Conservation (phyloP, 2,888 invertebrate genomes). For the Arenicola marina region DNA sequence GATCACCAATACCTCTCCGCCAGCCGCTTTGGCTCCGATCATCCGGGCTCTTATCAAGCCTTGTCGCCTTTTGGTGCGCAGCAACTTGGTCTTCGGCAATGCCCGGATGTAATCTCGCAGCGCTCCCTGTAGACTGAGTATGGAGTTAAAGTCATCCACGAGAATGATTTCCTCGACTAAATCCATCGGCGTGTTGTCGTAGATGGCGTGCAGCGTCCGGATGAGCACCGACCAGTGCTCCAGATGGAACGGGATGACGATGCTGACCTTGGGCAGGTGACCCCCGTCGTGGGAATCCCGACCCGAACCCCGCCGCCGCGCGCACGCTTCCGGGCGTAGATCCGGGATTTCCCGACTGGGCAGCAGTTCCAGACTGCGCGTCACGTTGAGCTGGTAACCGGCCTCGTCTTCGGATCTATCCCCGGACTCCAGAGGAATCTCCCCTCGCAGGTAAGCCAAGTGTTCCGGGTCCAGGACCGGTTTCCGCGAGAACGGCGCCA, state of each 20-base stretch:
- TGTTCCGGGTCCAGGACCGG: no score
- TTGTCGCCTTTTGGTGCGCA: constrained; percentile 33
- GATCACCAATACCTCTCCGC: constrained; percentile 33
- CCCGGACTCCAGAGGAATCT: no score
- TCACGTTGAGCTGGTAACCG: not conserved
- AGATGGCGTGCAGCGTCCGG: constrained; percentile 23
- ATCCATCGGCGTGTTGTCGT: constrained; percentile 11
- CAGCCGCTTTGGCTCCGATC: constrained; percentile 32
- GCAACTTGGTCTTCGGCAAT: constrained; percentile 23
- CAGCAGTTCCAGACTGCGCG: not conserved
- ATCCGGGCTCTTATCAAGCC: constrained; percentile 38
- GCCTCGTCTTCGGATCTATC: not conserved
- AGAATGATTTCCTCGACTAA: constrained; percentile 27
- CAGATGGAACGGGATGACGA: constrained; percentile 33
- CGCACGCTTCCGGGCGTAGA: constrained; percentile 19
- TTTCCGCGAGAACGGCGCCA: no score
- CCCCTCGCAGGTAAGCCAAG: no score
- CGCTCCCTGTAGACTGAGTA: constrained; percentile 16
- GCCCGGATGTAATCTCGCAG: constrained; percentile 13
- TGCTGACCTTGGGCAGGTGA: constrained; percentile 18
- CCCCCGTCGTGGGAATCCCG: not conserved
- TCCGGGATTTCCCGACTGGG: constrained; percentile 15
- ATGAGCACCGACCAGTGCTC: constrained; percentile 33
- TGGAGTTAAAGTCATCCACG: constrained; percentile 27
- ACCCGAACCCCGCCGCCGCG: not conserved